Evolutionary conservation across 2,888 invertebrate species (phyloP), one percentile per base, ranked within the genome.

Genomic region (Spatulosminthurus flaviceps): DNA sequence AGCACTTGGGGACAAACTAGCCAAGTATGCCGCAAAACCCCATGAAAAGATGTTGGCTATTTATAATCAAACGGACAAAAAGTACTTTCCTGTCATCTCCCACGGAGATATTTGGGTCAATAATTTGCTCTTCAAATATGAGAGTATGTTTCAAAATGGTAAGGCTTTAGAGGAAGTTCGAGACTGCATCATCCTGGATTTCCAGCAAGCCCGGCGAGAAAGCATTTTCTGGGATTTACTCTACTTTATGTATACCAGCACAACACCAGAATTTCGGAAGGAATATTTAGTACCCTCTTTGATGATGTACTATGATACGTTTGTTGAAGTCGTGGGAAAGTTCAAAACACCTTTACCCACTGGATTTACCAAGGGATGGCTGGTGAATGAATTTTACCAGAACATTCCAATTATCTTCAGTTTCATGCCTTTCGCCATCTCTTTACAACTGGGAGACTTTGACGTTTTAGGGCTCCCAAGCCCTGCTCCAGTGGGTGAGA

Each of bases 231-330:
- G 81, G 24, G 84, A 85, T 66, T 66, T 85, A 67, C 28, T 61
- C 5, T 84, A 84, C 66, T 83, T 83, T 29, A 22, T 84, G 11
- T 81, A 79, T 24, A 79, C 81, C 0, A 83, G 83, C 34, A 83
- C 83, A 0, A 81, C 81, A 1, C 79, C 81, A 2, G 79, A 79
- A 9, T 83, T 83, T 26, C 80, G 84, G 1, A 76, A 81, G 41
- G 28, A 61, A 16, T 72, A 81, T 74, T 76, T 84, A 5, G 22
- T 64, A 0, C 9, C 26, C 13, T 24, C 73, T 21, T 72, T 84
- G 24, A 41, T 81, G n/a, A 69, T 77, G 24, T 83, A 82, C 41
- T 80, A 78, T 41, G 71, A 80, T 0, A 61, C 75, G 21, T 80
- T 83, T 42, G 41, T 51, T 28, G 24, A 28, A 4, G 70, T 61